Base-by-base conservation (phyloP, 2,113 vertebrate species). In the Epinephelus fuscoguttatus region DNA sequence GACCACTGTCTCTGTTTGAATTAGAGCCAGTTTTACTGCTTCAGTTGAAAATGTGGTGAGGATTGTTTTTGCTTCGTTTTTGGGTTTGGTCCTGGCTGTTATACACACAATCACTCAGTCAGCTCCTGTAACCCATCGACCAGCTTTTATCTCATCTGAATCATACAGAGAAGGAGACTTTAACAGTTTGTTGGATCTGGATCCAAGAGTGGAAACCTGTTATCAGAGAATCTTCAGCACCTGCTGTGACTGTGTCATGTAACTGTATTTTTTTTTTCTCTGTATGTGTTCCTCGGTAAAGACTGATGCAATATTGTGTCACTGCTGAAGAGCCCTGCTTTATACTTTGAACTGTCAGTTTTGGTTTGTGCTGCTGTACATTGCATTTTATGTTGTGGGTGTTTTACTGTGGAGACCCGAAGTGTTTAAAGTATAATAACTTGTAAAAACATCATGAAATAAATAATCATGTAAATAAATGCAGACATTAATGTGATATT, bases 51-150 rank as follows among this genome's bases (percentile, higher is more conserved):
- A 19, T 71, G 62, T 78, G 88, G 59, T 66, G 56, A 2, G 9
- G 11, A 70, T 57, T 75, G 62, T 85, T 80, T 80, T 87, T 67
- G 27, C 49, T 80, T 85, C 56, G 57, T 75, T 50, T 67, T 57
- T 42, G 86, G 75, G 75, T 83, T 92, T 87, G 86, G 88, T 75
- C 82, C 73, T 71, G 69, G 70, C 81, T 69, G 64, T 49, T 81
- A 49, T n/a, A 77, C 56, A 86, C 33, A 78, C 78, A 84, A 9
- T 52, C 75, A 75, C 60, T 23, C n/a, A 70, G 37, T 49, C 27
- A 66, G 25, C 33, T 45, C 47, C 7, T 12, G 27, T 82, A 78
- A 71, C 33, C 49, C 59, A 70, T 49, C 70, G 72, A 66, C 78
- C 23, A 13, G 63, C 45, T 75, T 63, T 78, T 25, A 63, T 82